Evolutionary conservation across 2,797 vertebrate genomes (phyloP).

Genomic region (Sebastes itinus): DNA sequence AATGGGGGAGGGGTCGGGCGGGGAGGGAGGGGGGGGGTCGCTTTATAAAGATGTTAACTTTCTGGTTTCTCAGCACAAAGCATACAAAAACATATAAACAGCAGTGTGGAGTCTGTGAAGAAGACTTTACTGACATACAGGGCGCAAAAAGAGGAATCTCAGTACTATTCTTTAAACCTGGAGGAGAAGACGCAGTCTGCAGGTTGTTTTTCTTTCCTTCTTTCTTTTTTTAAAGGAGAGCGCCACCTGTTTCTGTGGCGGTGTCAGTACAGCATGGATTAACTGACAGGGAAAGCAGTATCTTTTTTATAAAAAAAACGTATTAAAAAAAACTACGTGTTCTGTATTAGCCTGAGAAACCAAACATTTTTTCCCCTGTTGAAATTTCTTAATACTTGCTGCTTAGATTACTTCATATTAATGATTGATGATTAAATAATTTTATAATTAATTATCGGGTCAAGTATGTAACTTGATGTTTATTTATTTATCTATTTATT

Average conservation of each 20-base stretch:
- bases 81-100: constrained; percentile 76
- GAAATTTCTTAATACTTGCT: constrained; percentile 86
- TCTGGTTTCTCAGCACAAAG: constrained; percentile 89
- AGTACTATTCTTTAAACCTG: constrained; percentile 76
- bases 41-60: constrained; percentile 83
- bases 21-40: constrained; percentile 48
- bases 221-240: constrained; percentile 67
- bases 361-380: constrained; percentile 82
- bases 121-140: constrained; percentile 74
- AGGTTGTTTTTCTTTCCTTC: constrained; percentile 60
- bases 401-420: constrained; percentile 84
- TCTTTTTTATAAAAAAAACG: constrained; percentile 74
- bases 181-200: constrained; percentile 81
- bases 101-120: constrained; percentile 75
- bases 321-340: constrained; percentile 66
- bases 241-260: constrained; percentile 77
- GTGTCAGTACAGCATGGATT: constrained; percentile 81
- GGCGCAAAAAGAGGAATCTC: constrained; percentile 78
- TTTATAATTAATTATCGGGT: constrained; percentile 79
- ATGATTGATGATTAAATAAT: constrained; percentile 80
- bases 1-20: constrained; percentile 25
- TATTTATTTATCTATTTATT: constrained; percentile 58
- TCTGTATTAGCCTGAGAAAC: constrained; percentile 86
- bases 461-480: constrained; percentile 79
- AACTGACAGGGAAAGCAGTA: constrained; percentile 81